Evolutionary conservation across 2,113 vertebrate species (phyloP).

Genomic region (Chrysemys picta): DNA sequence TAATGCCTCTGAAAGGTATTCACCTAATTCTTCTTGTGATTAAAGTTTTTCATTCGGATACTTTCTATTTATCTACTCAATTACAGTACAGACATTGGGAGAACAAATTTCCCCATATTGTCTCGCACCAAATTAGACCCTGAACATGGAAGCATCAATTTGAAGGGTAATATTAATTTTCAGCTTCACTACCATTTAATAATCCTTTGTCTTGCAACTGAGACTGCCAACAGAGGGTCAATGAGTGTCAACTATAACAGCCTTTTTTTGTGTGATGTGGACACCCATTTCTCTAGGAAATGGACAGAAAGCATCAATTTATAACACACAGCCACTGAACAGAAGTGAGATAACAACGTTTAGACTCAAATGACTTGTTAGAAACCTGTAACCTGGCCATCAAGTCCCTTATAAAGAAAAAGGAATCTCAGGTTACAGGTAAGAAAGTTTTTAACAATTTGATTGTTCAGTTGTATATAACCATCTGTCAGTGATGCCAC

Average conservation of each 20-base stretch:
- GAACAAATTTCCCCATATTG: too few relatives aligned
- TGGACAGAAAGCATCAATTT: too few relatives aligned
- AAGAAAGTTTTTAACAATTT: not conserved
- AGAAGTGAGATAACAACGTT: too few relatives aligned
- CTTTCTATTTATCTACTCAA: too few relatives aligned
- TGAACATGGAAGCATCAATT: too few relatives aligned
- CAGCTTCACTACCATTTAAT: not conserved
- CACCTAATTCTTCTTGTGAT: too few relatives aligned
- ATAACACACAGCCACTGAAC: too few relatives aligned
- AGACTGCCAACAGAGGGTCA: not conserved
- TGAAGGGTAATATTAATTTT: not conserved
- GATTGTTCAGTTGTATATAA: not conserved
- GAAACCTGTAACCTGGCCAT: not conserved
- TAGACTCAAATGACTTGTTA: not conserved
- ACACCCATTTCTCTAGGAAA: too few relatives aligned
- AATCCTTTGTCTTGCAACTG: not conserved
- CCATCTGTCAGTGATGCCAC: slow-evolving; percentile 24
- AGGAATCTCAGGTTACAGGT: not conserved
- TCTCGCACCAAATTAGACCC: too few relatives aligned
- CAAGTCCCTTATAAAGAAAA: fast-evolving
- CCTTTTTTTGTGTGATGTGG: not conserved
- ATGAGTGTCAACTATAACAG: not conserved
- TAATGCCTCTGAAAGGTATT: too few relatives aligned
- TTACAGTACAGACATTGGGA: too few relatives aligned
- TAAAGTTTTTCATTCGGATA: too few relatives aligned